Base-by-base conservation (phyloP, 2,888 invertebrate genomes). In the Magallana nippona region DNA sequence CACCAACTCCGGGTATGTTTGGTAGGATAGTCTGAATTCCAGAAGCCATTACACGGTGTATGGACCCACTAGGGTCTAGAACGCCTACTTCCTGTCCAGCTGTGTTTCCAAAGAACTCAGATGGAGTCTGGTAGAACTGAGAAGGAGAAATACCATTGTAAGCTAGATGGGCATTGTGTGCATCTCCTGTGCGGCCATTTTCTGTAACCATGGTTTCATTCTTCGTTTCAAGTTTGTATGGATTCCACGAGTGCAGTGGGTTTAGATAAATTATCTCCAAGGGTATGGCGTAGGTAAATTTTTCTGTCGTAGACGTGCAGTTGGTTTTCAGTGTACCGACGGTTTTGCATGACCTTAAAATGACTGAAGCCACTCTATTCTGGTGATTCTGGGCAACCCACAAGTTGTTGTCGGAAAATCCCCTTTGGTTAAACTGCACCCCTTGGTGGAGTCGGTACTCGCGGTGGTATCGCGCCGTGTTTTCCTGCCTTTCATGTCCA, bases 211-310 rank as follows among this genome's bases (percentile, higher is more conserved):
- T 32, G 27, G 27, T 71, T 22, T 71, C 81, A 15, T 55, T 63
- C 10, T 55, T 58, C 77, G 85, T 88, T 10, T 60, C 44, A 1
- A 93, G 58, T 44, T 90, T 84, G 85, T 89, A 90, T 1, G 93
- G 92, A 83, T 92, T 92, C 93, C 93, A 93, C 17, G 80, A 81
- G 10, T 86, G 82, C 27, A 92, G 87, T 0, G 92, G 92, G 0
- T 91, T 92, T 79, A 90, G 71, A 89, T 89, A 92, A 79, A 92
- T 86, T 57, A 92, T 86, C 82, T 92, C 92, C 57, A 92, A 84
- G 0, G 92, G 92, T 10, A 92, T 89, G 58, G 92, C 91, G 81
- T 90, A 92, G 5, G 91, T 87, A 81, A 87, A 89, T 63, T 89
- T 71, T 71, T 89, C 85, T 17, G 84, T 79, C 3, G 71, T n/a